Conservation (phyloP, 2,888 invertebrate genomes). For the Drosophila cyrtoloma region DNA sequence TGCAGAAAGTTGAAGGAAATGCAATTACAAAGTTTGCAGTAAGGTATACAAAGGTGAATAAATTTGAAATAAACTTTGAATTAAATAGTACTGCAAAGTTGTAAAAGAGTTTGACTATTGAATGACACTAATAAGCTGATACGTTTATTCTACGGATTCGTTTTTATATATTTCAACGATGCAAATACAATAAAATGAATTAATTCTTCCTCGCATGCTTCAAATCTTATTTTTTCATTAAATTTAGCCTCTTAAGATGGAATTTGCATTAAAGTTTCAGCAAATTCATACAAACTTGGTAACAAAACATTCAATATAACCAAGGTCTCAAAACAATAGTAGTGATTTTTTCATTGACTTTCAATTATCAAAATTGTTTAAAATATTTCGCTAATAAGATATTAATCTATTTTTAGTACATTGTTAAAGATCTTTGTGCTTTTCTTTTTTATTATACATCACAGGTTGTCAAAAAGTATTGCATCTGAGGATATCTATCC, state of each 20-base stretch:
- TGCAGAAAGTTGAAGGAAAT: neutral
- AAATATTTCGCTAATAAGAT: neutral
- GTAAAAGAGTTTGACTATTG: neutral
- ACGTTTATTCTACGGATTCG: no score
- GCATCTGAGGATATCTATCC: neutral
- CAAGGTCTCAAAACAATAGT: neutral
- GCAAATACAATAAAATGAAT: no score
- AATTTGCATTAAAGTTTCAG: neutral
- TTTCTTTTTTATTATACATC: no score
- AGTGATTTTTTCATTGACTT: neutral
- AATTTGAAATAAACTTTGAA: neutral
- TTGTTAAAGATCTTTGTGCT: neutral
- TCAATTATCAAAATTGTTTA: neutral
- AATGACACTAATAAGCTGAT: neutral
- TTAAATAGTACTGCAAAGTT: neutral
- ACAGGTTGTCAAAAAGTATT: neutral
- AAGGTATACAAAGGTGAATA: neutral
- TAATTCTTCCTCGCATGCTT: neutral
- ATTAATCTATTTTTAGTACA: neutral
- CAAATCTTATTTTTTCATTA: neutral
- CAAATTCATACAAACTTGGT: neutral
- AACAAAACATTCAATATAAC: no score
- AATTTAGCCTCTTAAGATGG: neutral
- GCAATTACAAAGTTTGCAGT: constrained; percentile 4
- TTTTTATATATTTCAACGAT: neutral